These are phyloP conservation scores for Polyploca ridens DNA, from an alignment of 2,888 invertebrate species.

Conservation along the genomic window DNA sequence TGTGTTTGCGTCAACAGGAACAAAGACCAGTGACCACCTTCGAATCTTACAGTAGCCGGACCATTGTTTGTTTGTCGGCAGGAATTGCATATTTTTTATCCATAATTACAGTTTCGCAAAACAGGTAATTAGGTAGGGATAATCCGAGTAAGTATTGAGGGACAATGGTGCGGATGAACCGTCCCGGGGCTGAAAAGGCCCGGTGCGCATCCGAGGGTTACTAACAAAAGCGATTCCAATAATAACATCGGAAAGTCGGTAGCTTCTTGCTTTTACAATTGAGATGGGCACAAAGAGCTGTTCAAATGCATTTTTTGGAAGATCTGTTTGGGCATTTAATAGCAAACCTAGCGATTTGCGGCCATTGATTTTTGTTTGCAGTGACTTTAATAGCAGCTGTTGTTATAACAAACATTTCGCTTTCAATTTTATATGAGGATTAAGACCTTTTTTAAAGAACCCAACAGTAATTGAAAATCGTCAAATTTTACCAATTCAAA, in stretches of 20 bases:
- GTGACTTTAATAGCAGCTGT: constrained; percentile 54
- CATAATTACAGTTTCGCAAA: constrained; percentile 72
- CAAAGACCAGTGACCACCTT: constrained; percentile 19
- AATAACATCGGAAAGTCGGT: constrained; percentile 81
- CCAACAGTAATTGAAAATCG: background rate
- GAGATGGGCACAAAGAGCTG: constrained; percentile 58
- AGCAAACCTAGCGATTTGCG: constrained; percentile 41
- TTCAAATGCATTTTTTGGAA: constrained; percentile 46
- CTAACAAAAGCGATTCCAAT: constrained; percentile 68
- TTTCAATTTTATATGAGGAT: constrained; percentile 1
- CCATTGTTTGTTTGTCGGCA: constrained; percentile 61
- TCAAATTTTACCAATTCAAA: no score
- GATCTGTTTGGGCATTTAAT: constrained; percentile 45
- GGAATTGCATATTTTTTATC: constrained; percentile 59
- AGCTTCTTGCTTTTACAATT: constrained; percentile 79
- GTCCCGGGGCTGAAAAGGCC: constrained; percentile 53
- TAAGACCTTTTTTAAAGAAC: constrained; percentile 20
- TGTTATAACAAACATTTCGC: constrained; percentile 35
- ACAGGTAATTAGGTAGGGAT: constrained; percentile 79
- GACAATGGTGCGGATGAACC: constrained; percentile 67
- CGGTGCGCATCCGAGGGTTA: constrained; percentile 65
- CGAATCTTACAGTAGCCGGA: constrained; percentile 46
- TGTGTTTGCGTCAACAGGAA: constrained; percentile 45
- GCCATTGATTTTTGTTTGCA: constrained; percentile 31
- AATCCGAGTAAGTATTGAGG: constrained; percentile 68